Base-by-base conservation (phyloP, 2,888 invertebrate species). In the Mellilla xanthometata region DNA sequence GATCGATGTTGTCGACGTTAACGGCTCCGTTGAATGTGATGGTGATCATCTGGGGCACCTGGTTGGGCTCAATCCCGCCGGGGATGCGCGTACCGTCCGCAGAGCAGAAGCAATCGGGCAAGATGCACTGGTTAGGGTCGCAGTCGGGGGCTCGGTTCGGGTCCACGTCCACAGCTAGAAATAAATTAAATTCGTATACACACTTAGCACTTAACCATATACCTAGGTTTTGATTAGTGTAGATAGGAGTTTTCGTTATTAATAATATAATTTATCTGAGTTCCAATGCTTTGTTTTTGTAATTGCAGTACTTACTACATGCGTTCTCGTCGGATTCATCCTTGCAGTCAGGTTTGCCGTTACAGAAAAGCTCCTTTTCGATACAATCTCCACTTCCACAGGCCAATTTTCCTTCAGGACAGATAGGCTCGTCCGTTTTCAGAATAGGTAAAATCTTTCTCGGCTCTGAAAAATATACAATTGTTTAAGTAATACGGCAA, bases 251-350 rank as follows among this genome's bases (percentile, higher is more conserved):
- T n/a, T n/a, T n/a, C n/a, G n/a, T n/a, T n/a, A n/a, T n/a, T n/a
- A n/a, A n/a, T n/a, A n/a, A n/a, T n/a, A n/a, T n/a, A n/a, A n/a
- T n/a, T n/a, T n/a, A n/a, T n/a, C n/a, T n/a, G n/a, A n/a, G n/a
- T n/a, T n/a, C n/a, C n/a, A n/a, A n/a, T n/a, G n/a, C n/a, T n/a
- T n/a, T n/a, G n/a, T n/a, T n/a, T n/a, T n/a, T 19, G 6, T 5
- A 19, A 19, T 19, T 19, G 3, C 4, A 19, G 1, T 19, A 95
- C 97, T 95, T 91, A 97, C 97, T 94, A 92, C 97, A 97, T 58
- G 97, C 96, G 69, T 97, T 97, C 89, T 97, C 97, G 75, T 97
- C 97, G 39, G 97, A 97, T 76, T 97, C 97, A 75, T 97, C 97
- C 72, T 96, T 95, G 90, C 97, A 97, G 76, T 97, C 97, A 38